These are phyloP conservation scores for Scelioninae gen. 2 DNA, from an alignment of 2,888 invertebrate species.

Conservation along the genomic window DNA sequence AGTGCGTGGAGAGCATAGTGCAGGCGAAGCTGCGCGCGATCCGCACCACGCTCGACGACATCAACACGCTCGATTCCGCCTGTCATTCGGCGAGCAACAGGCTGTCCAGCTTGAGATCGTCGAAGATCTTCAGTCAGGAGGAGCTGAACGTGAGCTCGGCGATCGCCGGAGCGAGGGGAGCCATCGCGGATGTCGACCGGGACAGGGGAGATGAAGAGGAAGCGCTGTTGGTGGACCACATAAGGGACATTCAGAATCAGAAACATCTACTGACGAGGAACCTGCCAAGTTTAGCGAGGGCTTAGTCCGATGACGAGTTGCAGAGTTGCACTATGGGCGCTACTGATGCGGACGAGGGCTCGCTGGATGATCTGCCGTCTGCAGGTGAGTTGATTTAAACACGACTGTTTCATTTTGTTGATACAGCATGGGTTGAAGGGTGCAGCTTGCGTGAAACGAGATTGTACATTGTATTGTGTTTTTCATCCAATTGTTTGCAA, in stretches of 20 bases:
- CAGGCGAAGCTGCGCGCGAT: conserved; percentile 90
- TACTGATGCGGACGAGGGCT: conserved; percentile 87
- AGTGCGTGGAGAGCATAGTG: conserved; percentile 93
- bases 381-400: conserved; percentile 67
- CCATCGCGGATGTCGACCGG: conserved; percentile 68
- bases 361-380: conserved; percentile 77
- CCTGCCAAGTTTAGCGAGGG: conserved; percentile 87
- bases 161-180: conserved; percentile 65
- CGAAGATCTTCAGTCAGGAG: conserved; percentile 82
- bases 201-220: conserved; percentile 82
- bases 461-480: no score
- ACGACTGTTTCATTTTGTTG: no score
- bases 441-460: no score
- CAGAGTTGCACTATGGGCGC: conserved; percentile 82
- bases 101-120: conserved; percentile 85
- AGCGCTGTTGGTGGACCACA: conserved; percentile 85
- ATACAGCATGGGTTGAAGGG: no score
- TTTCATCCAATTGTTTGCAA: no score
- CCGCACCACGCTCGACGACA: conserved; percentile 90
- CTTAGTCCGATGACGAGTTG: conserved; percentile 92
- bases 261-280: conserved; percentile 88
- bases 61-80: conserved; percentile 91
- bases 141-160: conserved; percentile 75
- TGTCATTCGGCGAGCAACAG: conserved; percentile 89
- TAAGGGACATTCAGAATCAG: conserved; percentile 88